phyloP scores from a whole-genome alignment of 2,888 invertebrate species.

The Sacculina carcini region DNA sequence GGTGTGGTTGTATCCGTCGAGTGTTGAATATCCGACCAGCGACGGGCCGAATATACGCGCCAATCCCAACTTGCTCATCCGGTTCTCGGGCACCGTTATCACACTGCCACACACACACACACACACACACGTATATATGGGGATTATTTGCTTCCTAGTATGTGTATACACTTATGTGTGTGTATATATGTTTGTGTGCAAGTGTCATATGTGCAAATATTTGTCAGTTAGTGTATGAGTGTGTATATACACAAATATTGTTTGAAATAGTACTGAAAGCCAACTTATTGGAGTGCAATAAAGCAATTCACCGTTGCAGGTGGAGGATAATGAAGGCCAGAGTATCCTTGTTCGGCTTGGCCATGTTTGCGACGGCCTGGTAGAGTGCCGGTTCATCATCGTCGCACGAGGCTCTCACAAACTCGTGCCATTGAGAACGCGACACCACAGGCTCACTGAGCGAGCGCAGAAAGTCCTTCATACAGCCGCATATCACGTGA shows the following conservation, averaged over 20 bases:
- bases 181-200: not conserved
- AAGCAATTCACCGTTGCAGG: conserved; percentile 36
- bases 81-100: conserved; percentile 50
- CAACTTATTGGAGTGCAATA: not conserved
- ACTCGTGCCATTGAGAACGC: conserved; percentile 48
- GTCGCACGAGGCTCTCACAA: conserved; percentile 37
- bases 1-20: conserved; percentile 32
- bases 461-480: conserved; percentile 76
- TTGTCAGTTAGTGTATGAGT: too few relatives aligned
- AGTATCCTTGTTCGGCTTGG: conserved; percentile 78
- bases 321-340: conserved; percentile 76
- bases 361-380: conserved; percentile 54
- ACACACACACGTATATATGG: not conserved
- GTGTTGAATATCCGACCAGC: conserved; percentile 59
- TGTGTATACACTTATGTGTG: not conserved
- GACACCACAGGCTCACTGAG: conserved; percentile 75
- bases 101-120: conserved; percentile 29
- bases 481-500: conserved; percentile 67
- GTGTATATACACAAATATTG: too few relatives aligned
- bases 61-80: conserved; percentile 73
- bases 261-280: too few relatives aligned
- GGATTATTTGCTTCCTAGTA: not conserved
- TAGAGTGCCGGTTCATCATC: conserved; percentile 37
- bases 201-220: too few relatives aligned
- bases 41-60: conserved; percentile 82